Percentiles rank a stretch among this genome's conserved stretches.
Conservation (phyloP, 2,888 invertebrate species). For the Creontiades dilutus region DNA sequence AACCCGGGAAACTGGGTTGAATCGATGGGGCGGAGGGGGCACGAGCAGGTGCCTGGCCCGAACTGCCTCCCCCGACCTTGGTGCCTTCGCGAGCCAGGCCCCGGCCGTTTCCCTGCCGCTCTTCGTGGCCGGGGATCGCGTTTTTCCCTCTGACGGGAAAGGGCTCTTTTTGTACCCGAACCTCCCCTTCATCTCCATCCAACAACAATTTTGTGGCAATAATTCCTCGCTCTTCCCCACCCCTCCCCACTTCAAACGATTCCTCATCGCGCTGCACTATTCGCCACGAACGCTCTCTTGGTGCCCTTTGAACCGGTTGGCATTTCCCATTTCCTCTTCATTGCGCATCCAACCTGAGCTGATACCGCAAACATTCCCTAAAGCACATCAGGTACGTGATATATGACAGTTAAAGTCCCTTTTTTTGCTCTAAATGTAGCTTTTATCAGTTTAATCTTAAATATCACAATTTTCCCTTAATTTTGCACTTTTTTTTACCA, state of each 20-base stretch:
- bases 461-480: too few relatives aligned
- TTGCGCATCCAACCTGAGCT: neutral
- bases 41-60: constrained; percentile 57
- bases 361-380: neutral
- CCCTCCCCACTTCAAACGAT: neutral
- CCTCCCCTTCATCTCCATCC: neutral
- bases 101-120: neutral
- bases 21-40: constrained; percentile 52
- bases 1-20: constrained; percentile 62
- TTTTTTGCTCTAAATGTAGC: too few relatives aligned
- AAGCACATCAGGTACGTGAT: neutral
- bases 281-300: constrained; percentile 13
- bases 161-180: neutral
- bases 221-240: neutral
- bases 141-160: constrained; percentile 11
- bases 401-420: neutral
- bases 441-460: too few relatives aligned
- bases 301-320: neutral
- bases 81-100: constrained; percentile 62
- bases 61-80: constrained; percentile 54
- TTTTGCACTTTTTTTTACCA: too few relatives aligned
- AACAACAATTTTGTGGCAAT: constrained; percentile 25
- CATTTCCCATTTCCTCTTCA: constrained; percentile 9
- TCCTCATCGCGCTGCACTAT: neutral
- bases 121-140: constrained; percentile 34